Evolutionary conservation across 92 coral and sea anemone genomes (phyloP).

Genomic region (Phenganax stokvisi): DNA sequence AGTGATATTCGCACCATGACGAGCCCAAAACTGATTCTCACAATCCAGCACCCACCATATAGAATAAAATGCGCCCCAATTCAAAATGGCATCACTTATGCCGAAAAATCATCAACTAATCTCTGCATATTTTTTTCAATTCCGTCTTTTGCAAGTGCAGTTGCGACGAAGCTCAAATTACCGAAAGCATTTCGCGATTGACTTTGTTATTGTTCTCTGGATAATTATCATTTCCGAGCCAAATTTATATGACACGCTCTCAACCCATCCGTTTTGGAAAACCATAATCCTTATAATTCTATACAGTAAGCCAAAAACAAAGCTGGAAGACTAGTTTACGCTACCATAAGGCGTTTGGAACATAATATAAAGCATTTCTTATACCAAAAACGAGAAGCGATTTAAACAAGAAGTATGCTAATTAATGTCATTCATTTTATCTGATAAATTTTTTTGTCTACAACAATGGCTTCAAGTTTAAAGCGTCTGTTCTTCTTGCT

Average conservation of each 20-base stretch:
- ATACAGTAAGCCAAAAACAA: slow-evolving; percentile 13
- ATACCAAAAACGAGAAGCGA: no score
- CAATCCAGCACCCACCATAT: no score
- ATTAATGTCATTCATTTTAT: background rate
- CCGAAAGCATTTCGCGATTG: background rate
- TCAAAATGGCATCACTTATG: no score
- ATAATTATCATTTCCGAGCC: slow-evolving; percentile 5
- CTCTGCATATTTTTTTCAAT: background rate
- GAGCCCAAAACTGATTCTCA: no score
- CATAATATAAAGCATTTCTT: no score
- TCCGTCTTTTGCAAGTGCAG: background rate
- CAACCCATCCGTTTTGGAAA: slow-evolving; percentile 6
- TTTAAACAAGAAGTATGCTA: no score
- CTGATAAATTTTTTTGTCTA: background rate
- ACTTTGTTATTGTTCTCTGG: slow-evolving; percentile 3
- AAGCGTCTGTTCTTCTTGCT: background rate
- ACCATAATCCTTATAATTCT: background rate
- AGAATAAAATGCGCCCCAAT: no score
- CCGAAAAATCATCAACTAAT: background rate
- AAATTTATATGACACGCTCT: background rate
- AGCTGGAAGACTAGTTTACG: background rate
- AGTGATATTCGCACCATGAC: no score
- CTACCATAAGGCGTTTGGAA: no score
- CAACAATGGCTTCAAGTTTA: background rate
- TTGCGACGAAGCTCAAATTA: background rate